Evolutionary conservation across 2,113 vertebrate genomes (phyloP), one percentile per base, ranked within the genome.

Genomic region (Parotia lawesii): DNA sequence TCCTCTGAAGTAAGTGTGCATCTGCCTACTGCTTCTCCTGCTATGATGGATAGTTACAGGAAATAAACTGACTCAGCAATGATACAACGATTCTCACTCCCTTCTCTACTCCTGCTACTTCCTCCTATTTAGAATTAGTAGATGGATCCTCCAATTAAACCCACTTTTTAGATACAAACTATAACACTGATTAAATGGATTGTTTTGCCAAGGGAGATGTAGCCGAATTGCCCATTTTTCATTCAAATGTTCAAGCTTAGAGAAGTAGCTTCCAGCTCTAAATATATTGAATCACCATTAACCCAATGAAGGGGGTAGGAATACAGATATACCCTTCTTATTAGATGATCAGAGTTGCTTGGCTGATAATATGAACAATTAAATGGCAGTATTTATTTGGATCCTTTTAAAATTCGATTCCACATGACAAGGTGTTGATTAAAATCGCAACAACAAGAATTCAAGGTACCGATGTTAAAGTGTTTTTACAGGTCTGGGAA

Each of bases 101-200:
- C 79, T 97, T 79, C 58, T 61, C 67, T 75, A 40, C 37, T 93
- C 73, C 66, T 79, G 53, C 78, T 58, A 78, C 86, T 94, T 93
- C 53, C 65, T 94, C 50, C 96, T 97, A 95, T 97, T 98, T 98
- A 98, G 98, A 98, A 98, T 98, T 98, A 98, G 98, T 97, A 98
- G 97, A 95, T 96, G 96, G 97, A 97, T 98, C 98, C 97, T 97
- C 98, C 87, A 98, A 98, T 98, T 98, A 99, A 99, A 97, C 97
- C 97, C 90, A 97, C 97, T 98, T 97, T 99, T 98, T 98, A 98
- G 98, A 97, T 98, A 98, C 97, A 98, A 98, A 99, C 98, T 99
- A 97, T 98, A 98, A 98, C 97, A 98, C 97, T 98, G 97, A 98
- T 98, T 98, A 98, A 98, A 98, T 97, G 97, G 95, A 97, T 97